A percentile compares a stretch with the other conserved stretches of the same genome.
phyloP scores from a whole-genome alignment of 1,140 invertebrate genomes.

The Drosophila chauvacae region DNA sequence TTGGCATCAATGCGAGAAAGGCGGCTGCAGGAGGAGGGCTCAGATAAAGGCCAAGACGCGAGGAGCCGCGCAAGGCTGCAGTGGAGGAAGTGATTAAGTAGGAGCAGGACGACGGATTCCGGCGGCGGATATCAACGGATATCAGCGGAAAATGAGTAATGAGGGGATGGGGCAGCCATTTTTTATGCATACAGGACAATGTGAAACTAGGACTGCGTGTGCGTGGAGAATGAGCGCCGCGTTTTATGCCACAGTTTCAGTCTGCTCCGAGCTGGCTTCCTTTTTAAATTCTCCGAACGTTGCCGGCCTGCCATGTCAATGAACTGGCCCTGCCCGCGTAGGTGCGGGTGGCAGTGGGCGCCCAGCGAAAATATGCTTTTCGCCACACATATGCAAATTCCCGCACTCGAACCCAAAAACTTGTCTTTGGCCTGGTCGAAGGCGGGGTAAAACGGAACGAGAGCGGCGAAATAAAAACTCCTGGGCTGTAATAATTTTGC shows the following conservation, averaged over 20 bases:
- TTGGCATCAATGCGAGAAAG: constrained; percentile 74
- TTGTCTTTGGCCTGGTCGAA: constrained; percentile 68
- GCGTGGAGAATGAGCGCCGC: constrained; percentile 34
- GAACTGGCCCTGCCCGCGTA: constrained; percentile 53
- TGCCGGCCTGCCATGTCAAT: constrained; percentile 63
- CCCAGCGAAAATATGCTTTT: constrained; percentile 24
- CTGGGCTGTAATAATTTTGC: constrained; percentile 78
- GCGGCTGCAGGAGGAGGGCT: constrained; percentile 12
- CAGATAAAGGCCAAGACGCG: constrained; percentile 34
- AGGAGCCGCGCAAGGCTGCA: constrained; percentile 26
- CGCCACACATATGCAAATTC: constrained; percentile 61
- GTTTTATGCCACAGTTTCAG: constrained; percentile 53
- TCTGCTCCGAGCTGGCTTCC: constrained; percentile 35
- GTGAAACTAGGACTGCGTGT: constrained; percentile 71
- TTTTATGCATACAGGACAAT: constrained; percentile 67
- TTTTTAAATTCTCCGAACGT: constrained; percentile 68
- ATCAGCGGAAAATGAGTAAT: constrained; percentile 82
- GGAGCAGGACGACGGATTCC: constrained; percentile 9
- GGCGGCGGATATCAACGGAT: constrained; percentile 69
- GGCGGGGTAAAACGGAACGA: constrained; percentile 18
- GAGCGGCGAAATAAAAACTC: constrained; percentile 48
- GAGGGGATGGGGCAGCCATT: constrained; percentile 63
- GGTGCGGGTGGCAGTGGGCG: constrained; percentile 18
- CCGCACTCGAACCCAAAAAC: constrained; percentile 55
- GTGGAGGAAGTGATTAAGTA: constrained; percentile 18